Conservation (phyloP, 2,797 vertebrate genomes). For the Agapornis canus region DNA sequence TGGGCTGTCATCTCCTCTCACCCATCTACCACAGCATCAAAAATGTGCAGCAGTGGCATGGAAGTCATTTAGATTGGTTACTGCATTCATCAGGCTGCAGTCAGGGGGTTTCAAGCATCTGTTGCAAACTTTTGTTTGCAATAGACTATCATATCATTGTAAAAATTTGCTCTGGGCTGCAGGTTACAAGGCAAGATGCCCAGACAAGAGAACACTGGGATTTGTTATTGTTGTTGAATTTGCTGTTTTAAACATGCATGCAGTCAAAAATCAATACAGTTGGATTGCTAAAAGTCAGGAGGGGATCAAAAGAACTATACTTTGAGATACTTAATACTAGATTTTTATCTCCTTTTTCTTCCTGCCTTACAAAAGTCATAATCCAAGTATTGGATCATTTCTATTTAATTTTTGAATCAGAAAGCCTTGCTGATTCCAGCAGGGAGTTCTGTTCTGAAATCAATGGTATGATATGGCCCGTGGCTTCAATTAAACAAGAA, state of each 20-base stretch:
- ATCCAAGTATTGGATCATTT: slow-evolving; percentile 42
- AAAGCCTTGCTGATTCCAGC: slow-evolving; percentile 33
- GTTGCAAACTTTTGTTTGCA: slow-evolving; percentile 52
- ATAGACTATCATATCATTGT: not conserved
- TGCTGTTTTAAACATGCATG: slow-evolving; percentile 6
- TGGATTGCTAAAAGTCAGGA: not conserved
- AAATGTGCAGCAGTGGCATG: slow-evolving; percentile 20
- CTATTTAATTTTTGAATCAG: slow-evolving; percentile 25
- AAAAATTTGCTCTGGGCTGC: slow-evolving; percentile 36
- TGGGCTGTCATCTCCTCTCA: not conserved
- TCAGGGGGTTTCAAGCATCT: slow-evolving; percentile 28
- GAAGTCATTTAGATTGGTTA: slow-evolving; percentile 38
- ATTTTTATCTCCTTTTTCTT: slow-evolving; percentile 16
- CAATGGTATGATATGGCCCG: slow-evolving; percentile 30
- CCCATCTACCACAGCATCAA: not conserved
- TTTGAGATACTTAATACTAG: not conserved
- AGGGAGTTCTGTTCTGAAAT: slow-evolving; percentile 51
- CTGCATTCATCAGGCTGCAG: not conserved
- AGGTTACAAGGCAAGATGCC: slow-evolving; percentile 39
- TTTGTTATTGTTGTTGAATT: not conserved
- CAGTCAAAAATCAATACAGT: not conserved
- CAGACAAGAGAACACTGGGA: not conserved
- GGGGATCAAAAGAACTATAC: not conserved
- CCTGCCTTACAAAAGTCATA: slow-evolving; percentile 21
- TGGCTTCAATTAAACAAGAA: slow-evolving; percentile 19